Evolutionary conservation across 2,888 invertebrate species (phyloP).

Genomic region (Philopedon plagiatum): DNA sequence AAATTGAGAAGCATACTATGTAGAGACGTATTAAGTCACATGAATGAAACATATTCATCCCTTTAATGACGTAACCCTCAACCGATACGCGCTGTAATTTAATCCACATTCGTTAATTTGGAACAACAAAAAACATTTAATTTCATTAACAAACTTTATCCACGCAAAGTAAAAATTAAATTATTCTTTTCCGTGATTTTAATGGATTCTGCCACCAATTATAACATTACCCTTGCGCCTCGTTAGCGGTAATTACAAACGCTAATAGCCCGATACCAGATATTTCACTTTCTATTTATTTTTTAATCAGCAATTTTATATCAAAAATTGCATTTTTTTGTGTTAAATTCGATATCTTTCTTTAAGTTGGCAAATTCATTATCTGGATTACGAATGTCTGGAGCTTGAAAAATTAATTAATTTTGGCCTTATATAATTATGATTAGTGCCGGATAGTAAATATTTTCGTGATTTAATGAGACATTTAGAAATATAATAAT

Average conservation of each 20-base stretch:
- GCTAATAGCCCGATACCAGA: not conserved
- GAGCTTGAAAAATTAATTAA: too few species aligned
- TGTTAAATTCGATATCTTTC: not conserved
- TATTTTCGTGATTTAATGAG: too few species aligned
- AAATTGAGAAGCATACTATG: too few species aligned
- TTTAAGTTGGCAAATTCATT: not conserved
- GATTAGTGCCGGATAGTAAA: too few species aligned
- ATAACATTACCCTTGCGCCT: not conserved
- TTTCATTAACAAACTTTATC: constrained; percentile 15
- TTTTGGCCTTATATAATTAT: too few species aligned
- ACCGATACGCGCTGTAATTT: not conserved
- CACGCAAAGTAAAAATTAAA: not conserved
- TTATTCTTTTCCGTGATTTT: constrained; percentile 9
- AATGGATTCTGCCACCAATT: constrained; percentile 10
- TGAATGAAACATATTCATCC: not conserved
- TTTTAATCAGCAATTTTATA: not conserved
- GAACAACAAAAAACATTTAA: constrained; percentile 11
- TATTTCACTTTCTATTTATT: constrained; percentile 2
- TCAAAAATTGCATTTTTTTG: not conserved
- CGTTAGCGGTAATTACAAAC: not conserved
- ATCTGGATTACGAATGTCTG: too few species aligned
- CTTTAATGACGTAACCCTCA: not conserved
- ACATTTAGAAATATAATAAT: too few species aligned
- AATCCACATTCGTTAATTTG: constrained; percentile 4
- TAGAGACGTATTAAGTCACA: not conserved